Percentiles rank a stretch among this genome's conserved stretches.
Conservation (phyloP, 2,888 invertebrate species). For the Nomada lathburiana region DNA sequence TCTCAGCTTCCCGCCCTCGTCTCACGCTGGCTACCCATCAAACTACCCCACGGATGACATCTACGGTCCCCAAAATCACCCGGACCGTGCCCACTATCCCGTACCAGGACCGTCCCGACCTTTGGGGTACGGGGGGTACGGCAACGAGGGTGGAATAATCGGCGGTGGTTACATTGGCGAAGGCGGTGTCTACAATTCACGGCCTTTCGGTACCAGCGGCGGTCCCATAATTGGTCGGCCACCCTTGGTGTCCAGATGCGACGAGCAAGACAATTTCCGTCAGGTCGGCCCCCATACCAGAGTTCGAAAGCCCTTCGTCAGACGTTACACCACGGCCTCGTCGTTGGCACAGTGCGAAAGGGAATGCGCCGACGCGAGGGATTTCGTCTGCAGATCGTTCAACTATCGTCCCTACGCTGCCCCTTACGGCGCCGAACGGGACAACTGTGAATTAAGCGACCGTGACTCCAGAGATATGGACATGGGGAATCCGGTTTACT, state of each 20-base stretch:
- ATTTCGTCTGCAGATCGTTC: slow-evolving; percentile 94
- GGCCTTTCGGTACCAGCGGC: slow-evolving; percentile 81
- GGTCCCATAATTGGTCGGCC: slow-evolving; percentile 84
- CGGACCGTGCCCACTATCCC: slow-evolving; percentile 77
- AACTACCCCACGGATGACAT: slow-evolving; percentile 73
- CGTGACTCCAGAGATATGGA: slow-evolving; percentile 93
- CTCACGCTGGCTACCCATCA: slow-evolving; percentile 67
- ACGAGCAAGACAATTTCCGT: slow-evolving; percentile 92
- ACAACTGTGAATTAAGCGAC: slow-evolving; percentile 96
- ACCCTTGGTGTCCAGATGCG: slow-evolving; percentile 88
- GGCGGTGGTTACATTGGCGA: slow-evolving; percentile 81
- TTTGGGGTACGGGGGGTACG: slow-evolving; percentile 76
- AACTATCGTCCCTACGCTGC: slow-evolving; percentile 90
- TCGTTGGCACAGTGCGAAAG: slow-evolving; percentile 93
- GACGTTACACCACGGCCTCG: slow-evolving; percentile 90
- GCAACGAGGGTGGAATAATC: slow-evolving; percentile 78
- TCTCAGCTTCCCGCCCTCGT: slow-evolving; percentile 53
- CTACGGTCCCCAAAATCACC: slow-evolving; percentile 78
- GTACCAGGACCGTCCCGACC: slow-evolving; percentile 72
- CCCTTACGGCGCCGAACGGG: slow-evolving; percentile 88
- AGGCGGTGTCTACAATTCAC: slow-evolving; percentile 79
- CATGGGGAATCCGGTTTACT: slow-evolving; percentile 93
- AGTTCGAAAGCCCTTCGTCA: slow-evolving; percentile 91
- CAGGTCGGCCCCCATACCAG: slow-evolving; percentile 92
- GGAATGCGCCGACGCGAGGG: slow-evolving; percentile 92